Conservation (phyloP, 2,797 vertebrate genomes). For the Hyperoplus immaculatus region DNA sequence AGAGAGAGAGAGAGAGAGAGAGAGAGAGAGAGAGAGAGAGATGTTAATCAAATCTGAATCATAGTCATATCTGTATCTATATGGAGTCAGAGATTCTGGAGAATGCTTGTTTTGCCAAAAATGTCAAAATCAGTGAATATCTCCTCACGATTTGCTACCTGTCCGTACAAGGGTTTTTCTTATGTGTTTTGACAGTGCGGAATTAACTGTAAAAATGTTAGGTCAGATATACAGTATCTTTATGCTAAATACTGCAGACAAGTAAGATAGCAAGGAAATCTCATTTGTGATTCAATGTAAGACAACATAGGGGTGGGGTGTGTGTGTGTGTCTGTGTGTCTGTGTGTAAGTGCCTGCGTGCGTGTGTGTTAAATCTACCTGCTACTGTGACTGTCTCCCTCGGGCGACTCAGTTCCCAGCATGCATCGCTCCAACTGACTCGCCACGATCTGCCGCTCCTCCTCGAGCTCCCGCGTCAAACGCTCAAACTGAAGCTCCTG, state of each 20-base stretch:
- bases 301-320: no score
- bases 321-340: no score
- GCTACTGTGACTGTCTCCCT: conserved; percentile 94
- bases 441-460: conserved; percentile 96
- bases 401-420: conserved; percentile 94
- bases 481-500: conserved; percentile 97
- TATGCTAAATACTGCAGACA: no score
- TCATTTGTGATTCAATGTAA: neutral
- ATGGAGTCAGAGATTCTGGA: no score
- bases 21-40: neutral
- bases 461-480: conserved; percentile 95
- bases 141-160: no score
- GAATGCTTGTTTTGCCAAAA: no score
- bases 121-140: no score
- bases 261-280: neutral
- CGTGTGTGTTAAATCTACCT: conserved; percentile 81
- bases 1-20: no score
- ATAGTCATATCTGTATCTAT: neutral
- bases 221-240: neutral
- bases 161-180: no score
- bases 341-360: no score
- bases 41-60: conserved; percentile 56
- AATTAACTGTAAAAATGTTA: neutral
- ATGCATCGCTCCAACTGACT: conserved; percentile 97
- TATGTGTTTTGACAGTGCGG: conserved; percentile 24